Percentiles rank a stretch among this genome's conserved stretches.
Evolutionary conservation across 1,140 invertebrate species (phyloP).

Genomic region (Adelges cooleyi): DNA sequence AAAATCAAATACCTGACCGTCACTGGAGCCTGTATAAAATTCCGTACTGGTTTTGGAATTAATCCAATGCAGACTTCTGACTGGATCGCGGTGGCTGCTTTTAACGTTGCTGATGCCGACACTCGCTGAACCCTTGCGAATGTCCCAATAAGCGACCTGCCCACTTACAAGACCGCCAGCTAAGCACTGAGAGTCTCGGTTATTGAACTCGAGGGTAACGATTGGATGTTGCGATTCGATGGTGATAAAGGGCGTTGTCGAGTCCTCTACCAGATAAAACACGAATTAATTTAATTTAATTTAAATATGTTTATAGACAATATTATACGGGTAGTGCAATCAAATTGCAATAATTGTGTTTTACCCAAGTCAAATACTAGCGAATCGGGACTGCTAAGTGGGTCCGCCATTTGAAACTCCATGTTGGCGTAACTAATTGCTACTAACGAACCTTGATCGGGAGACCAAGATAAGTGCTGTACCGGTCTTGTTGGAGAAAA

Average conservation of each 20-base stretch:
- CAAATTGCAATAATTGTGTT: too few species aligned
- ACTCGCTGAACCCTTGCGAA: slow-evolving; percentile 56
- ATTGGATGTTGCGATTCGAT: slow-evolving; percentile 42
- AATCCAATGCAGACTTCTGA: slow-evolving; percentile 54
- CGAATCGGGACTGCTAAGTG: slow-evolving; percentile 51
- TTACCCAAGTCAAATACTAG: slow-evolving; percentile 88
- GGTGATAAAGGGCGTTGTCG: background rate
- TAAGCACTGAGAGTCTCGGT: slow-evolving; percentile 75
- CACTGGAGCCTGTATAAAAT: slow-evolving; percentile 49
- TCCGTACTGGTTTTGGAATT: slow-evolving; percentile 43
- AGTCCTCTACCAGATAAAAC: slow-evolving; percentile 4
- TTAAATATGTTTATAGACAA: too few species aligned
- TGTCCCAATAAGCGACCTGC: slow-evolving; percentile 75
- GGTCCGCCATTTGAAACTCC: slow-evolving; percentile 58
- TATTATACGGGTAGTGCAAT: too few species aligned
- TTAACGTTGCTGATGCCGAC: slow-evolving; percentile 48
- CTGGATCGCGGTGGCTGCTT: slow-evolving; percentile 64
- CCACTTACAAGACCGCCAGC: slow-evolving; percentile 81
- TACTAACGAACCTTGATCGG: slow-evolving; percentile 61
- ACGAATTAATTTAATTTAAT: too few species aligned
- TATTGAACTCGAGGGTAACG: slow-evolving; percentile 82
- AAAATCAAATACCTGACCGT: slow-evolving; percentile 52
- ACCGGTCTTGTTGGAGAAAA: slow-evolving; percentile 53
- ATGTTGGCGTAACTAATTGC: slow-evolving; percentile 78
- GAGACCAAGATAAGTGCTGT: slow-evolving; percentile 78